Evolutionary conservation across 2,113 vertebrate genomes (phyloP).

Genomic region (Dryoscopus gambensis): DNA sequence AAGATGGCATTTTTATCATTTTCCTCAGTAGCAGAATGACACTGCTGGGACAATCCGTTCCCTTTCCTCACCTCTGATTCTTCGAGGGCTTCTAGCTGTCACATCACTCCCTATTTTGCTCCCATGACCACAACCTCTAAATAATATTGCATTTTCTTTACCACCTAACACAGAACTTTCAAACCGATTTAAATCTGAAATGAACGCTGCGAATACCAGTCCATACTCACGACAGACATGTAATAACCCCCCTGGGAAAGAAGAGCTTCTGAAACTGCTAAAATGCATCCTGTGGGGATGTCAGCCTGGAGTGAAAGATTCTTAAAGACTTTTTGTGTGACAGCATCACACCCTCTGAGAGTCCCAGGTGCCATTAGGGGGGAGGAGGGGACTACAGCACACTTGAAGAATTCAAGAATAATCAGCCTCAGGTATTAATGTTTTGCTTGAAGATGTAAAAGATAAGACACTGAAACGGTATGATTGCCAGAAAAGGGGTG

Average conservation of each 20-base stretch:
- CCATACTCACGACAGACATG: conserved; percentile 17
- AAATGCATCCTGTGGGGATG: conserved; percentile 43
- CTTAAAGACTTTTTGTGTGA: conserved; percentile 63
- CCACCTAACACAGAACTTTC: conserved; percentile 1
- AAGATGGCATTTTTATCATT: background rate
- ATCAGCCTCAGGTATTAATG: conserved; percentile 58
- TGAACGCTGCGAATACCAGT: background rate
- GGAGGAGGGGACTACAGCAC: background rate
- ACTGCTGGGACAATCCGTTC: conserved; percentile 13
- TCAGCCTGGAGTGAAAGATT: conserved; percentile 35
- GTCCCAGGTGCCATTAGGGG: conserved; percentile 35
- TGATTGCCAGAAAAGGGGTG: background rate
- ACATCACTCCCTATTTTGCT: background rate
- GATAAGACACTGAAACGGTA: background rate
- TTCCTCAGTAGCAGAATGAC: background rate
- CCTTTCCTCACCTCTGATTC: conserved; percentile 23
- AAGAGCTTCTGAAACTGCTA: conserved; percentile 44
- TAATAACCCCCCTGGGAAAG: conserved; percentile 41
- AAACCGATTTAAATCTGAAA: conserved; percentile 52
- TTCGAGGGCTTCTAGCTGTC: conserved; percentile 3
- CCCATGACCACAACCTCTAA: conserved; percentile 2
- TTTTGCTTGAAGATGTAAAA: conserved; percentile 53
- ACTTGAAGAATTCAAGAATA: conserved; percentile 42
- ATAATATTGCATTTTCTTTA: conserved; percentile 44
- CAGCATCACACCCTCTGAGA: conserved; percentile 60